Conservation (phyloP, 2,797 vertebrate species). For the Muscicapa striata region DNA sequence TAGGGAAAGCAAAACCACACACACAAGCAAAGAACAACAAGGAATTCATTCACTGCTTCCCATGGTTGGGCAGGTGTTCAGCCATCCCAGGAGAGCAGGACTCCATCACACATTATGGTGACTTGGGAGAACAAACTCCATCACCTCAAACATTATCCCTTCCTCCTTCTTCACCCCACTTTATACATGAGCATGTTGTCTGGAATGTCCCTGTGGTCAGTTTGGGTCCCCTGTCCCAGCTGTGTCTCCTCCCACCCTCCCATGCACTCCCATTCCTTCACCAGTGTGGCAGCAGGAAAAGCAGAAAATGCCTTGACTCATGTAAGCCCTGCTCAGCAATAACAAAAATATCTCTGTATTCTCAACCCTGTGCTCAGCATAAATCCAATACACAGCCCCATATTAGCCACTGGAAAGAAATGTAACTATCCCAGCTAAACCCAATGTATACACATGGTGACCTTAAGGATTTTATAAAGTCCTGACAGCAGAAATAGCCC, state of each 20-base stretch:
- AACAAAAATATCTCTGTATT: not conserved
- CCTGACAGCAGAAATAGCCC: not conserved
- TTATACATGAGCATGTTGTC: not conserved
- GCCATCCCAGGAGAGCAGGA: not conserved
- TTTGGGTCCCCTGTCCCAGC: not conserved
- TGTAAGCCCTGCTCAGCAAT: not conserved
- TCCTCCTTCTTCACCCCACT: not conserved
- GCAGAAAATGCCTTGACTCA: not conserved
- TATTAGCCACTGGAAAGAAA: not conserved
- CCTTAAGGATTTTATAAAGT: not conserved
- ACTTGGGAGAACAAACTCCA: not conserved
- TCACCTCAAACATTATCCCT: not conserved
- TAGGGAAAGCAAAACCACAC: accelerated
- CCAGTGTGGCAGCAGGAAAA: accelerated
- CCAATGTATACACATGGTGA: not conserved
- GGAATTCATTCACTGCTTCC: not conserved
- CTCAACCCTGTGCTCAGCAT: not conserved
- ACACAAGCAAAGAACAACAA: not conserved
- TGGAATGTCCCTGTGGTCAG: not conserved
- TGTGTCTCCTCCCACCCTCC: not conserved
- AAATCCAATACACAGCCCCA: not conserved
- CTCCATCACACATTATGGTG: accelerated
- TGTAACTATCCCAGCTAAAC: not conserved
- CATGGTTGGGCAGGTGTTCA: not conserved
- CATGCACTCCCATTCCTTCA: accelerated